Evolutionary conservation across 2,888 invertebrate species (phyloP), one percentile per base, ranked within the genome.

Genomic region (Pediacus dermestoides): DNA sequence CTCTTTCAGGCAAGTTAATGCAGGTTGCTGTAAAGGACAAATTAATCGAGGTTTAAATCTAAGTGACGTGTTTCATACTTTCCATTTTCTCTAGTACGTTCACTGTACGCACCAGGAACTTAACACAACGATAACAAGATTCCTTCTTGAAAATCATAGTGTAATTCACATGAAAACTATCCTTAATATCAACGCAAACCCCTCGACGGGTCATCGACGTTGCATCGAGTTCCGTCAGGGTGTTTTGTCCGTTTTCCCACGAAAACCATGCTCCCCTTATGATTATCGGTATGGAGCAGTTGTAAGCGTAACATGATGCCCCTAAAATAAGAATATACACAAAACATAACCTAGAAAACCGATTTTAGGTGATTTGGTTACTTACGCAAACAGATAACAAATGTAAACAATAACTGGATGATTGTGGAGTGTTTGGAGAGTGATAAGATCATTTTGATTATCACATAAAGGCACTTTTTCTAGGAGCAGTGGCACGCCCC

Each of bases 211-310:
- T 80, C 87, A 92, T 89, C 25, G 79, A 77, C 40, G 78, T 81
- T 0, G 84, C 84, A 70, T 91, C 85, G 34, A 93, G 81, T 61
- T 86, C 84, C 1, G 90, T 91, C 30, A 83, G 74, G 1, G 88
- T 89, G 56, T 89, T 88, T 55, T 76, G 74, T 6, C 89, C 89
- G 71, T 81, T 82, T 75, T 93, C 92, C 76, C 89, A 85, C 2
- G 90, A 91, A 70, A 90, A 93, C 93, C 93, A 93, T 16, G 87
- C 78, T 42, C 91, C 92, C 57, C 88, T 76, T 31, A 93, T 68
- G 28, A 88, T 81, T 46, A 78, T 62, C 15, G 92, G 91, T 60
- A 92, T 87, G 14, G 77, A 74, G 64, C 90, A 90, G 26, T 48
- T 49, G 25, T 37, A 23, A 9, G 45, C 36, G 8, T 30, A 30